Evolutionary conservation across 2,113 vertebrate genomes (phyloP), one percentile per base, ranked within the genome.

Genomic region (Nothobranchius kuhntae): DNA sequence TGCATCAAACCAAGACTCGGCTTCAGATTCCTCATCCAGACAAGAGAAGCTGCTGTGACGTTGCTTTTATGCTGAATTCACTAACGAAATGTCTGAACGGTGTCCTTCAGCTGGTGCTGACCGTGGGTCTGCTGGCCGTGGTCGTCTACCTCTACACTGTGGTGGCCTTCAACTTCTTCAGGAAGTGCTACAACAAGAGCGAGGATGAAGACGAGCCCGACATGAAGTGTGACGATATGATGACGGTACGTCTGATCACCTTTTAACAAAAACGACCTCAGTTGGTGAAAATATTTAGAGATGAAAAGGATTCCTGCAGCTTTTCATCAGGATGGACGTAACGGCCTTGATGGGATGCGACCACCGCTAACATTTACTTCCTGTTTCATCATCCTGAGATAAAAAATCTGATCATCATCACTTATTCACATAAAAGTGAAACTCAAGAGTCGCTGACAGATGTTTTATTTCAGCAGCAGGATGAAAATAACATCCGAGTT

Each of bases 221-320:
- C 80, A 98, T 98, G 97, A 99, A 99, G 78, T 99, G 97, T 61
- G 95, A 99, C 0, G 97, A 99, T 73, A 99, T 99, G 97, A 98
- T 99, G 97, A 98, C 96, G 38, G 97, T 98, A 74, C 1, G 67
- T 53, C 61, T 42, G 6, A 30, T 30, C 15, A 26, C 15, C 48
- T 55, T 44, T 1, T 6, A 14, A 30, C 30, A 30, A 30, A 30
- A 3, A 30, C 4, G 30, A 30, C 30, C 30, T 30, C 30, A 30
- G 30, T 21, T 21, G 21, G 21, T 21, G 30, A 30, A 30, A 26
- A 52, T 9, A 15, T 45, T 48, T 55, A 8, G 3, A 61, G 42
- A 7, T 68, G 44, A 73, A 73, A 65, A 55, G 45, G 1, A 78
- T 64, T 62, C 24, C 12, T 47, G 0, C 24, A 47, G 12, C 38